Conservation (phyloP, 2,888 invertebrate species). For the Dicyrtoma fusca region DNA sequence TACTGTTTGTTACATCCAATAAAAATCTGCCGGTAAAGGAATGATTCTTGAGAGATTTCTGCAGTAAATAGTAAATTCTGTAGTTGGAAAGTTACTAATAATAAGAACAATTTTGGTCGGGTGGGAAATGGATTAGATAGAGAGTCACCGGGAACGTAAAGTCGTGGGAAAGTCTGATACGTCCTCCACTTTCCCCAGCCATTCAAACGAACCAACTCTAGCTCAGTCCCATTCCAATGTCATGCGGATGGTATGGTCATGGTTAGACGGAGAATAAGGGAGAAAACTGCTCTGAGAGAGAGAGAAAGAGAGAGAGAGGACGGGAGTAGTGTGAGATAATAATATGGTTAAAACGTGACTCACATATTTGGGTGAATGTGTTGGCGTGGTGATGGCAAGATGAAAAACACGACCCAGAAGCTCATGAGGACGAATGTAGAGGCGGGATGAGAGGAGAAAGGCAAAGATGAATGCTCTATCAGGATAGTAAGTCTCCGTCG, state of each 20-base stretch:
- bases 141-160: too few relatives aligned
- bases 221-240: too few relatives aligned
- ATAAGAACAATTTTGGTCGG: neutral
- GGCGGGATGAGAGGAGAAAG: conserved; percentile 87
- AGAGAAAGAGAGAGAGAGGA: neutral
- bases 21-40: too few relatives aligned
- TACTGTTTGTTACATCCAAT: too few relatives aligned
- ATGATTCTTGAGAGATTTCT: too few relatives aligned
- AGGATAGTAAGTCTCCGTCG: conserved; percentile 84
- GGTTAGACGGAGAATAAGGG: neutral
- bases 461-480: conserved; percentile 88
- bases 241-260: too few relatives aligned
- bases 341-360: conserved; percentile 42
- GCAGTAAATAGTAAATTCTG: too few relatives aligned
- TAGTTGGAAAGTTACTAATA: too few relatives aligned
- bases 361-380: conserved; percentile 43
- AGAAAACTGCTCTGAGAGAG: neutral
- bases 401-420: conserved; percentile 66
- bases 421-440: conserved; percentile 91
- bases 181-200: too few relatives aligned
- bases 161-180: too few relatives aligned
- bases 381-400: conserved; percentile 36
- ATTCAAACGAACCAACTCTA: too few relatives aligned
- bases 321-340: neutral
- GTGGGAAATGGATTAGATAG: neutral